Percentiles rank a stretch among this genome's conserved stretches.
These are phyloP conservation scores for Silurus glanis DNA, from an alignment of 2,113 vertebrate species.

Conservation along the genomic window DNA sequence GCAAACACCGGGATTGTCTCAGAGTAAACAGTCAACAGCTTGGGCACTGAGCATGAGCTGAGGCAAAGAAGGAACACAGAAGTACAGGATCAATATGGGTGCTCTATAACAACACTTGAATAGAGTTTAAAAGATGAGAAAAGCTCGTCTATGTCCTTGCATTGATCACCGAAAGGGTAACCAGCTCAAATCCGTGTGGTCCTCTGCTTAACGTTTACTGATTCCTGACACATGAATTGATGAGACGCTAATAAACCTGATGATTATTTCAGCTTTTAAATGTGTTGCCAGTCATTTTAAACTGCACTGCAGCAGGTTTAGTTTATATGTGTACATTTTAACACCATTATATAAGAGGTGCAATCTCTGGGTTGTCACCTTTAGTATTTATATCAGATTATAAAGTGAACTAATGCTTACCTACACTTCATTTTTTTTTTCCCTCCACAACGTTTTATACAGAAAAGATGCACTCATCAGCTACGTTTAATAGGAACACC, in stretches of 20 bases:
- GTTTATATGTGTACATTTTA: not conserved
- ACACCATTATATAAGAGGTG: not conserved
- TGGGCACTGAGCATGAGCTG: slow-evolving; percentile 32
- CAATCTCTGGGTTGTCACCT: not conserved
- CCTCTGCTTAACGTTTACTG: slow-evolving; percentile 8
- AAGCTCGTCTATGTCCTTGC: slow-evolving; percentile 22
- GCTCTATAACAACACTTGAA: slow-evolving; percentile 40
- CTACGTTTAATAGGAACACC: not conserved
- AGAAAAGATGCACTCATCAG: not conserved
- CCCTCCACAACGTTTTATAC: not conserved
- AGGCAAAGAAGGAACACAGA: slow-evolving; percentile 33
- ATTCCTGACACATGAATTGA: slow-evolving; percentile 1
- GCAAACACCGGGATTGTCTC: slow-evolving; percentile 37
- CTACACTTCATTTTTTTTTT: not conserved
- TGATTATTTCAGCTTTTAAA: slow-evolving; percentile 22
- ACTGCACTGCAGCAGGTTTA: not conserved
- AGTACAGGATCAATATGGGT: slow-evolving; percentile 50
- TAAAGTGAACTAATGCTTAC: not conserved
- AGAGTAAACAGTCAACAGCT: slow-evolving; percentile 39
- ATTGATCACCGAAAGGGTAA: slow-evolving; percentile 42
- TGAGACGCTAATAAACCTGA: slow-evolving; percentile 9
- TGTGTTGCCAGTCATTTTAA: not conserved
- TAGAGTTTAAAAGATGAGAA: slow-evolving; percentile 24
- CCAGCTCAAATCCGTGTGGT: slow-evolving; percentile 9
- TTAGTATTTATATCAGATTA: not conserved